Percentiles rank a stretch among this genome's conserved stretches.
Evolutionary conservation across 2,797 vertebrate species (phyloP).

Genomic region (Neosilurus mollespiculum): DNA sequence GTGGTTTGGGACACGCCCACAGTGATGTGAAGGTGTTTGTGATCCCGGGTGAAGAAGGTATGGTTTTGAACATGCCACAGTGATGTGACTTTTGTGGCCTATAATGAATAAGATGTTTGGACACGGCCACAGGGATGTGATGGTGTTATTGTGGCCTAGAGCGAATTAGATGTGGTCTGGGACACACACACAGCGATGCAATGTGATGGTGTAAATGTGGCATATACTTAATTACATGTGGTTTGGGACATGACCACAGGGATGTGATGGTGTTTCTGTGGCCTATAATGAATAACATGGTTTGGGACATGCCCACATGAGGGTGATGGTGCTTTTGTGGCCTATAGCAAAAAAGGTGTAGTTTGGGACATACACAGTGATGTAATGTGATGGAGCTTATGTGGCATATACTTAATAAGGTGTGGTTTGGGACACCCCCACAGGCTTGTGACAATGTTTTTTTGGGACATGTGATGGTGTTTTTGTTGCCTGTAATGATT

Average conservation of each 20-base stretch:
- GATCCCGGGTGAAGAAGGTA: too few species aligned
- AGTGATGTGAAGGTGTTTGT: neutral
- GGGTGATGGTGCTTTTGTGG: neutral
- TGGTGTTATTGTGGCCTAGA: neutral
- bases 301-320: neutral
- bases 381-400: neutral
- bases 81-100: neutral
- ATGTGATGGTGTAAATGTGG: too few species aligned
- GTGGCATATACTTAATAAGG: neutral
- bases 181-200: neutral
- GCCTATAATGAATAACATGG: neutral
- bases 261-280: neutral
- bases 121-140: neutral
- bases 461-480: neutral
- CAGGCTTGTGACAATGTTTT: too few species aligned
- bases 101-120: neutral
- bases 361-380: neutral
- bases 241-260: neutral
- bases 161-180: neutral
- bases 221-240: too few species aligned
- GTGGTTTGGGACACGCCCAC: neutral
- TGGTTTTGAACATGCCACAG: neutral
- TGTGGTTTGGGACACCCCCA: neutral
- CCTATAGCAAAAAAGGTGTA: neutral
- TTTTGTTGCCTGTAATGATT: neutral